These are phyloP conservation scores for Eugnorisma glareosa DNA, from an alignment of 2,888 invertebrate genomes.

Conservation along the genomic window DNA sequence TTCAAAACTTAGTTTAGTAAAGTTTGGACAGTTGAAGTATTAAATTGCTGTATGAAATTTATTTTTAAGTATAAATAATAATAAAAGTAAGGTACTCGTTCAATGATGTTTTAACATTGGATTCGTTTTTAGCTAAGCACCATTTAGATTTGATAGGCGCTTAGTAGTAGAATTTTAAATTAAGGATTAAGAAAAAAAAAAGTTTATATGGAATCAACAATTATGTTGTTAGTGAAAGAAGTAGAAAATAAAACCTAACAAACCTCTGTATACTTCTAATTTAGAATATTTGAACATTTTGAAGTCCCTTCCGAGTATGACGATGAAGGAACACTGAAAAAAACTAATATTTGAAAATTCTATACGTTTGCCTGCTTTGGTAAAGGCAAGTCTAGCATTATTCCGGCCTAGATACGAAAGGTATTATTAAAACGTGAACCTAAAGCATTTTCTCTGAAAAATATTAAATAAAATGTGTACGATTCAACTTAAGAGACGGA, in stretches of 20 bases:
- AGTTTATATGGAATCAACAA: background rate
- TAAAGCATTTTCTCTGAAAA: conserved; percentile 17
- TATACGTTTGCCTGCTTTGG: background rate
- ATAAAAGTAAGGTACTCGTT: conserved; percentile 16
- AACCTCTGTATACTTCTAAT: background rate
- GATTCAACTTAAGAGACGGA: conserved; percentile 42
- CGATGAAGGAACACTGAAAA: background rate
- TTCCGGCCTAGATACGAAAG: background rate
- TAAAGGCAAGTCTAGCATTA: background rate
- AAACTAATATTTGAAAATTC: background rate
- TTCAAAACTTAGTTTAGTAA: conserved; percentile 36
- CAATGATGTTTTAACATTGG: background rate
- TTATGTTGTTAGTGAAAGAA: background rate
- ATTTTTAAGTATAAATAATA: conserved; percentile 14
- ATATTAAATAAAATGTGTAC: conserved; percentile 33
- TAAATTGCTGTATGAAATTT: background rate
- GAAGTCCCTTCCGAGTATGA: background rate
- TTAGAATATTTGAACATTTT: background rate
- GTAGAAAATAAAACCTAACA: background rate
- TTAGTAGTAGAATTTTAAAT: background rate
- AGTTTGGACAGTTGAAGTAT: conserved; percentile 24
- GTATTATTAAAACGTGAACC: conserved; percentile 29
- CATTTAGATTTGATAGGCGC: too few species aligned
- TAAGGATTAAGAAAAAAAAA: background rate
- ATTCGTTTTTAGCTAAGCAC: background rate